Conservation (phyloP, 2,888 invertebrate species). For the Polymixis flavicincta region DNA sequence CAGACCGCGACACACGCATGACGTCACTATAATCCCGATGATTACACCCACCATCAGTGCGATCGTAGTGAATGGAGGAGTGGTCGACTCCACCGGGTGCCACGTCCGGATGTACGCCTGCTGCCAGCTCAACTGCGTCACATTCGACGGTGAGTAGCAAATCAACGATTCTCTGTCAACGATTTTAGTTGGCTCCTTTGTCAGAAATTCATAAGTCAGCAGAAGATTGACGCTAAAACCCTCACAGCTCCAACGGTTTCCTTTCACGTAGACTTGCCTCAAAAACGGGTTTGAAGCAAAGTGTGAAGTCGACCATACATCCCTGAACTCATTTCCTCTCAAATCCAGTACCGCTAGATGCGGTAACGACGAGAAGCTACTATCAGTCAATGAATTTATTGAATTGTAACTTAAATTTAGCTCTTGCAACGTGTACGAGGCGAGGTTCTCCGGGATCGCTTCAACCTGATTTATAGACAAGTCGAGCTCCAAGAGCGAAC, state of each 20-base stretch:
- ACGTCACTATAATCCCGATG: slow-evolving; percentile 89
- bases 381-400: slow-evolving; percentile 91
- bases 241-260: slow-evolving; percentile 95
- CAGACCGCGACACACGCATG: slow-evolving; percentile 89
- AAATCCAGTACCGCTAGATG: slow-evolving; percentile 92
- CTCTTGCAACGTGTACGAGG: slow-evolving; percentile 90
- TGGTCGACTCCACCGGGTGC: slow-evolving; percentile 84
- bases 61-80: slow-evolving; percentile 89
- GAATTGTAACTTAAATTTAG: slow-evolving; percentile 91
- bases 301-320: slow-evolving; percentile 90
- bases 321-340: slow-evolving; percentile 93
- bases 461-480: slow-evolving; percentile 93
- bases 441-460: slow-evolving; percentile 90
- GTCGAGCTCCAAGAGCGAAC: slow-evolving; percentile 90
- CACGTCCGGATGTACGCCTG: slow-evolving; percentile 92
- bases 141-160: slow-evolving; percentile 92
- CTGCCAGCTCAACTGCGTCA: slow-evolving; percentile 93
- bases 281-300: slow-evolving; percentile 92
- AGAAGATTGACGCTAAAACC: slow-evolving; percentile 91
- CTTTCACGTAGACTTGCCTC: slow-evolving; percentile 91
- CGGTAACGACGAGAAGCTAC: slow-evolving; percentile 91
- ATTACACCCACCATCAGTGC: slow-evolving; percentile 89
- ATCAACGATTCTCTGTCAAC: slow-evolving; percentile 86
- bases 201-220: slow-evolving; percentile 91
- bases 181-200: slow-evolving; percentile 89